phyloP scores from a whole-genome alignment of 2,113 vertebrate species.

The Sinosuthora webbiana region DNA sequence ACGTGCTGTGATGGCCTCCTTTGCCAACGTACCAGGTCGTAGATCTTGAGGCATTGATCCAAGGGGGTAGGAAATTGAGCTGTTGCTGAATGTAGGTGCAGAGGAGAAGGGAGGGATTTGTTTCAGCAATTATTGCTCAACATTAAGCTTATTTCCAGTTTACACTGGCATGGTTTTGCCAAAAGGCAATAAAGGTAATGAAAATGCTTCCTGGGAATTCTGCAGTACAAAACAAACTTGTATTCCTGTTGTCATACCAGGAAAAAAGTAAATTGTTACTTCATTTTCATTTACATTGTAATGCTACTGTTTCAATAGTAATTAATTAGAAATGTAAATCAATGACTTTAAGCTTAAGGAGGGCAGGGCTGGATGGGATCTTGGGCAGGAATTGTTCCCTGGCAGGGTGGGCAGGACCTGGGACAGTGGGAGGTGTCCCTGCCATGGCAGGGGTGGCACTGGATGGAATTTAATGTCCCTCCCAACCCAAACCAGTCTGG shows the following conservation, averaged over 20 bases:
- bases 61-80: background rate
- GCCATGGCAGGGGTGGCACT: too few relatives aligned
- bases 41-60: background rate
- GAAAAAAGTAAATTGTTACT: background rate
- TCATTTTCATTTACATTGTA: background rate
- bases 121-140: background rate
- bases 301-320: background rate
- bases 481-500: too few relatives aligned
- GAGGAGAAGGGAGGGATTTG: background rate
- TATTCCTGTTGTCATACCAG: background rate
- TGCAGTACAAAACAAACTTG: background rate
- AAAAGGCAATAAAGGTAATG: background rate
- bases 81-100: background rate
- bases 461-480: fast-evolving
- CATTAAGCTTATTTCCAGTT: background rate
- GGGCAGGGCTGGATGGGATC: fast-evolving
- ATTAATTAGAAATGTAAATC: background rate
- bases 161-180: background rate
- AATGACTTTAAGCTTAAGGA: background rate
- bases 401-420: background rate
- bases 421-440: background rate
- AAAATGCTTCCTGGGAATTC: background rate
- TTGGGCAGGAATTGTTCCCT: background rate
- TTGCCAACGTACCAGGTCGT: background rate
- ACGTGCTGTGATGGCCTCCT: background rate